These are phyloP conservation scores for Drosophila robusta DNA, from an alignment of 2,888 invertebrate species.

Conservation along the genomic window DNA sequence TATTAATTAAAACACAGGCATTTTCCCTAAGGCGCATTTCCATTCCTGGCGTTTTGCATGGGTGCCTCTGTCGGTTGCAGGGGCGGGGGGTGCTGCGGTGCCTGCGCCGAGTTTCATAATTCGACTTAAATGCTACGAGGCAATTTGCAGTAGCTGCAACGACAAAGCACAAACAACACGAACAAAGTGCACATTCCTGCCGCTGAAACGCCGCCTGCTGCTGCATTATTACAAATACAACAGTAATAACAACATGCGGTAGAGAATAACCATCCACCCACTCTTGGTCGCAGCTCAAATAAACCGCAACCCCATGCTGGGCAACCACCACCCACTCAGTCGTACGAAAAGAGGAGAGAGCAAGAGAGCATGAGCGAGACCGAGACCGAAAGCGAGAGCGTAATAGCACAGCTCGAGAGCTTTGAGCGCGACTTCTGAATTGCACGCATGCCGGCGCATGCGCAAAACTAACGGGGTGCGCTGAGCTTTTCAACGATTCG, in stretches of 20 bases:
- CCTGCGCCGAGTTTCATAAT: conserved; percentile 67
- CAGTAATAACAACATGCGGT: conserved; percentile 30
- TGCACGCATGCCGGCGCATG: conserved; percentile 42
- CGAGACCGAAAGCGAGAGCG: conserved; percentile 2
- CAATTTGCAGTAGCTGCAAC: conserved; percentile 70
- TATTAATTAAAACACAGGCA: conserved; percentile 80
- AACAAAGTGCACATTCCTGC: conserved; percentile 74
- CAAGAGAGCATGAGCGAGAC: background rate
- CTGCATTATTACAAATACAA: conserved; percentile 65
- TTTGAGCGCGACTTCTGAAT: conserved; percentile 38
- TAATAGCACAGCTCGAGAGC: conserved; percentile 8
- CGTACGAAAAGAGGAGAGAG: background rate
- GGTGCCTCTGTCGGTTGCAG: conserved; percentile 36
- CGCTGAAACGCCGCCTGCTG: conserved; percentile 53
- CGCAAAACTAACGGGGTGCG: conserved; percentile 50
- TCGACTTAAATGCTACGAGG: conserved; percentile 79
- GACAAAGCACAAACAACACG: conserved; percentile 56
- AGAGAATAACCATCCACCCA: conserved; percentile 43
- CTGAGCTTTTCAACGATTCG: conserved; percentile 38
- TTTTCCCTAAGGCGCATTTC: conserved; percentile 48
- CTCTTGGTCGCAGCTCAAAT: conserved; percentile 31
- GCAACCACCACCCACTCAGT: conserved; percentile 51
- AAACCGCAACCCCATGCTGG: conserved; percentile 33
- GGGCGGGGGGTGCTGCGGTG: conserved; percentile 1
- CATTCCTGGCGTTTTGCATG: conserved; percentile 35